Evolutionary conservation across 2,797 vertebrate species (phyloP).

Genomic region (Petrocephalus sullivani): DNA sequence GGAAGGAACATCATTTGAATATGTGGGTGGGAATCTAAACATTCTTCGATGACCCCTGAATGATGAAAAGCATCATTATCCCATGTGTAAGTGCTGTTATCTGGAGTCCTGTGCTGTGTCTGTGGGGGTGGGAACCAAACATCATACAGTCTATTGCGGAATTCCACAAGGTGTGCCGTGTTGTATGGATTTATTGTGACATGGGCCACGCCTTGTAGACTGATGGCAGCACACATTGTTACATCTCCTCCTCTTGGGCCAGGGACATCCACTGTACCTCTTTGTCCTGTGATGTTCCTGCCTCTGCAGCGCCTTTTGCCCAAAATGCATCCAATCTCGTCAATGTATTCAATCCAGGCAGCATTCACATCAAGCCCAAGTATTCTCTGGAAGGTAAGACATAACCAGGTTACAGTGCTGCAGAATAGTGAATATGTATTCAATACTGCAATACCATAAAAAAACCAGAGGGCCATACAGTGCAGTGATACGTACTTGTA

Average conservation of each 20-base stretch:
- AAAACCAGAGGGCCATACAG: not conserved
- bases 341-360: not conserved
- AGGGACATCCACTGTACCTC: not conserved
- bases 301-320: not conserved
- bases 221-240: not conserved
- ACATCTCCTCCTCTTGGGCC: not conserved
- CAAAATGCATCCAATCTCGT: not conserved
- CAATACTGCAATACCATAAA: not conserved
- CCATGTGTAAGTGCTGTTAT: not conserved
- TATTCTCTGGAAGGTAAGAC: not conserved
- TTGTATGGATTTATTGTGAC: not conserved
- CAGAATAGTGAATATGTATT: not conserved
- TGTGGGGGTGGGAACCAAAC: not conserved
- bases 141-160: not conserved
- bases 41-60: not conserved
- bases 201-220: not conserved
- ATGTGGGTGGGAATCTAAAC: not conserved
- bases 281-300: not conserved
- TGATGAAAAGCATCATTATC: not conserved
- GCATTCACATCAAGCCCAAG: not conserved
- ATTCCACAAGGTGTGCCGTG: not conserved
- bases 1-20: not conserved
- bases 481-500: not conserved
- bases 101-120: not conserved
- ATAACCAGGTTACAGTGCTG: not conserved